A percentile compares a stretch with the other conserved stretches of the same genome.
Conservation (phyloP, 2,797 vertebrate genomes). For the Meriones psammophilus region DNA sequence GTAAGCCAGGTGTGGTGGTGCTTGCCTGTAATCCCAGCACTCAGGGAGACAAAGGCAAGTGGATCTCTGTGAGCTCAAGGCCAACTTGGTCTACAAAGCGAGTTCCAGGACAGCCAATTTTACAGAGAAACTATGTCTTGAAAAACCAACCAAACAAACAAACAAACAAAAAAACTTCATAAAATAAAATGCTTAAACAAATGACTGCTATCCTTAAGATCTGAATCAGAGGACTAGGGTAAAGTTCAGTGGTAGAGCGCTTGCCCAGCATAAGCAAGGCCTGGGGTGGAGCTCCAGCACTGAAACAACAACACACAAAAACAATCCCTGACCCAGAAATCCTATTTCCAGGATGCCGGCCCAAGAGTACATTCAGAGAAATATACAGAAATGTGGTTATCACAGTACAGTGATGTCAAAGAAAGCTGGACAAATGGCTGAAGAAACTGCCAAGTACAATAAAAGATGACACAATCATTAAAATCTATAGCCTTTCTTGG, state of each 20-base stretch:
- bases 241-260: not conserved
- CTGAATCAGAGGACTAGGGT: not conserved
- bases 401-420: not conserved
- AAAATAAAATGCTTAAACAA: constrained; percentile 48
- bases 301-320: not conserved
- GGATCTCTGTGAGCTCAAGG: no score
- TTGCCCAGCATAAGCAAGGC: not conserved
- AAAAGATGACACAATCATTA: not conserved
- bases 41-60: no score
- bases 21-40: no score
- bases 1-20: no score
- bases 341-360: not conserved
- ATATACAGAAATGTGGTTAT: constrained; percentile 5
- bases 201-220: constrained; percentile 45
- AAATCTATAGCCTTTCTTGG: not conserved
- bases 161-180: not conserved
- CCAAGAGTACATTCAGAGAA: constrained; percentile 13
- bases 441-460: not conserved
- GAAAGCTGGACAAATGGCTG: not conserved
- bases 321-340: not conserved
- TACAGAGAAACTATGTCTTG: no score
- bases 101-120: no score
- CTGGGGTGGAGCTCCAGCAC: not conserved
- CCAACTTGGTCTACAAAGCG: no score
- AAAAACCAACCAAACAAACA: no score